phyloP scores from a whole-genome alignment of 2,888 invertebrate genomes.

The Pseudoips prasinana region DNA sequence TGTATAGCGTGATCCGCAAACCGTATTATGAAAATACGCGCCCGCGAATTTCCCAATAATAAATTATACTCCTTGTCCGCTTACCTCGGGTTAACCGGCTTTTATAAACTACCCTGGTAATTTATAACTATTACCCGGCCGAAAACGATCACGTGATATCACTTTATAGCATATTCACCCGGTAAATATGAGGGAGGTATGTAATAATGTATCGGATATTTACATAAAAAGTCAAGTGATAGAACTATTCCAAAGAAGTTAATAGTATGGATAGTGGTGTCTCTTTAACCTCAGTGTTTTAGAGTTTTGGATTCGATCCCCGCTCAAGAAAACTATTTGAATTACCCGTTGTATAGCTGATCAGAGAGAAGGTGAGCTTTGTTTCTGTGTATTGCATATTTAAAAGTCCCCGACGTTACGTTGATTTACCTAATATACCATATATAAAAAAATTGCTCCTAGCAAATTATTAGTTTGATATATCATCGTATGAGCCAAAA shows the following conservation, averaged over 20 bases:
- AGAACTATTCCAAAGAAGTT: constrained; percentile 19
- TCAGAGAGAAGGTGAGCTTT: too few species aligned
- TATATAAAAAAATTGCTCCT: too few species aligned
- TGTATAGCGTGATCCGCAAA: constrained; percentile 50
- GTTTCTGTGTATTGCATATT: too few species aligned
- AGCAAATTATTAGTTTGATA: too few species aligned
- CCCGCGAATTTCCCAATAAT: constrained; percentile 76
- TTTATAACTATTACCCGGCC: constrained; percentile 80
- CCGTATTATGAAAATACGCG: constrained; percentile 73
- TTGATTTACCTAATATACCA: too few species aligned
- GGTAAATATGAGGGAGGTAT: constrained; percentile 73
- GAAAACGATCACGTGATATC: constrained; percentile 80
- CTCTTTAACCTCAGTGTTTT: too few species aligned
- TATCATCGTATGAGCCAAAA: too few species aligned
- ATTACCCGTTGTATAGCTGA: too few species aligned
- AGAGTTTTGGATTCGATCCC: too few species aligned
- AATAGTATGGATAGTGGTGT: too few species aligned
- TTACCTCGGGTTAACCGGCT: constrained; percentile 82
- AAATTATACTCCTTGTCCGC: constrained; percentile 79
- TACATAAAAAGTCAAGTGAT: constrained; percentile 43
- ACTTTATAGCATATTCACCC: constrained; percentile 78
- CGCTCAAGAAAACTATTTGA: too few species aligned
- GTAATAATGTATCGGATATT: constrained; percentile 56
- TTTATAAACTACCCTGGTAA: constrained; percentile 81
- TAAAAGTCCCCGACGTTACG: too few species aligned